These are phyloP conservation scores for Sander lucioperca DNA, from an alignment of 2,113 vertebrate genomes.

Conservation along the genomic window DNA sequence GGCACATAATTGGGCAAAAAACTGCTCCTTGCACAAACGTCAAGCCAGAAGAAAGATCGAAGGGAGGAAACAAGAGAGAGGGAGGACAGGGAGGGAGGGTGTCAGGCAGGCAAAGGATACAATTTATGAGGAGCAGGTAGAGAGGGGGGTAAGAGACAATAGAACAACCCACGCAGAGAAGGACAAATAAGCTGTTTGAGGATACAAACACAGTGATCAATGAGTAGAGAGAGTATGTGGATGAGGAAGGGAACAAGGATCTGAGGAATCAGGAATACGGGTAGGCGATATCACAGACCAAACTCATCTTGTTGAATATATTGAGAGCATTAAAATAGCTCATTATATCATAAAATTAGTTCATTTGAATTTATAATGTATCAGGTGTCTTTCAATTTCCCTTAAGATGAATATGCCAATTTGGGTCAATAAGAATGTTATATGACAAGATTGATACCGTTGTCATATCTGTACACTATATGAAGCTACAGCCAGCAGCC, in stretches of 20 bases:
- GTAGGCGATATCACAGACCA: background rate
- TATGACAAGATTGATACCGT: background rate
- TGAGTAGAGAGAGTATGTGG: constrained; percentile 21
- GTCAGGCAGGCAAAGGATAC: constrained; percentile 16
- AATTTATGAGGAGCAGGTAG: constrained; percentile 56
- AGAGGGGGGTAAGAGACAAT: constrained; percentile 32
- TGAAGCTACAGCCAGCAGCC: too few species aligned
- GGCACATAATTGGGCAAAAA: constrained; percentile 26
- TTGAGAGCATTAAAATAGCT: background rate
- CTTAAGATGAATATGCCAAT: constrained; percentile 14
- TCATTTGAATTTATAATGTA: background rate
- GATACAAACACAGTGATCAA: constrained; percentile 66
- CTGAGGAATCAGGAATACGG: background rate
- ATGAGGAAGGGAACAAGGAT: background rate
- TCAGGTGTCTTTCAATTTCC: background rate
- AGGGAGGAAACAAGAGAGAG: constrained; percentile 13
- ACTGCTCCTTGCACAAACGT: constrained; percentile 25
- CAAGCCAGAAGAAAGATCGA: constrained; percentile 34
- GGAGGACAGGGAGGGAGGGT: background rate
- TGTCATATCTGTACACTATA: too few species aligned
- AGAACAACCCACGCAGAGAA: constrained; percentile 60
- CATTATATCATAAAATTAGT: too few species aligned
- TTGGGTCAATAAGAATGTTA: background rate
- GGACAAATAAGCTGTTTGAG: constrained; percentile 56
- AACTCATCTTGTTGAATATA: constrained; percentile 1